Conservation (phyloP, 64 coral and sea anemone species). For the Astreopora myriophthalma region DNA sequence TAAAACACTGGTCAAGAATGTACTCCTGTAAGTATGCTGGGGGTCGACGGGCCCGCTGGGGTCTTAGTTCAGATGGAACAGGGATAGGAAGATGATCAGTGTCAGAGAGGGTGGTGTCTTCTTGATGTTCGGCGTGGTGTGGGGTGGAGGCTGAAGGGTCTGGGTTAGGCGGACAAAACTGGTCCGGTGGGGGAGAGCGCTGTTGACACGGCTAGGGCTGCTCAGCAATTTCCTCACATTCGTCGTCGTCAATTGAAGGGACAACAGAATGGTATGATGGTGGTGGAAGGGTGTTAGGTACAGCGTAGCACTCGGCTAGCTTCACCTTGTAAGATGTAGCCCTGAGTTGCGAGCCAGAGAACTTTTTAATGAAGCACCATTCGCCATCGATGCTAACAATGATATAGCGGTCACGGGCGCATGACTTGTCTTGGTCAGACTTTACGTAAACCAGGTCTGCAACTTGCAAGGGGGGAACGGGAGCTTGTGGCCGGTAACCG, state of each 20-base stretch:
- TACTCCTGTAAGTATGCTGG: not conserved
- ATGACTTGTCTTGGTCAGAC: too few species aligned
- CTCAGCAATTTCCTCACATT: not conserved
- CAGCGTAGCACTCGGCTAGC: slow-evolving; percentile 33
- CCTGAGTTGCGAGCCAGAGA: slow-evolving; percentile 37
- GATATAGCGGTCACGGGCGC: too few species aligned
- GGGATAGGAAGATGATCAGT: not conserved
- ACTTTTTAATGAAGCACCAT: slow-evolving; percentile 67
- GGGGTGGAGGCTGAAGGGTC: not conserved
- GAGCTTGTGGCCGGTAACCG: too few species aligned
- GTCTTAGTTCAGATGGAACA: not conserved
- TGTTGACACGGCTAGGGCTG: not conserved
- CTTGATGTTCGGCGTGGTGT: not conserved
- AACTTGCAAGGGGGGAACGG: too few species aligned
- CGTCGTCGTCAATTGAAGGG: not conserved
- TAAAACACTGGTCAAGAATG: not conserved
- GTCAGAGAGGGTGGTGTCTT: not conserved
- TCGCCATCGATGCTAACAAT: not conserved
- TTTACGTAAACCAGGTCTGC: too few species aligned
- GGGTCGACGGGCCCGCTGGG: not conserved
- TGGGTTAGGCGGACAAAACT: not conserved
- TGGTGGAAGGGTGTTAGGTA: not conserved
- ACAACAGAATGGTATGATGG: not conserved
- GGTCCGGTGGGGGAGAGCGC: not conserved
- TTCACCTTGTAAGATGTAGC: slow-evolving; percentile 68